A percentile compares a stretch with the other conserved stretches of the same genome.
phyloP scores from a whole-genome alignment of 2,888 invertebrate genomes.

The Dioctria linearis region DNA sequence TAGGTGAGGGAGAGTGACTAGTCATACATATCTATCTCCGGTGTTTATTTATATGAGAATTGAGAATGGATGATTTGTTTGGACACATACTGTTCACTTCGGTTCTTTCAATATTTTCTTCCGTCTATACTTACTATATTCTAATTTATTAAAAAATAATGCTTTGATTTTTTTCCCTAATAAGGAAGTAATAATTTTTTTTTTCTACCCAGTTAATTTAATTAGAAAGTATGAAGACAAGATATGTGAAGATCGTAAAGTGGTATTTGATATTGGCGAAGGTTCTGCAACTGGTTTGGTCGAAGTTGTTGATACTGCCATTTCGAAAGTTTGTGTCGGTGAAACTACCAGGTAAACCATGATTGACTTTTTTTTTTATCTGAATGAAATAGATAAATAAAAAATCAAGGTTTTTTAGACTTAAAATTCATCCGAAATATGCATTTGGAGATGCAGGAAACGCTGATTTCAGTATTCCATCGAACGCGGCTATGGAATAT shows the following conservation, averaged over 20 bases:
- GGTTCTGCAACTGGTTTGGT: conserved; percentile 83
- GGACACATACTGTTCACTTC: too few species aligned
- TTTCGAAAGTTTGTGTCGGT: conserved; percentile 84
- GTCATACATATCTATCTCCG: too few species aligned
- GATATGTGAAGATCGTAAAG: conserved; percentile 80
- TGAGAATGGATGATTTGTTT: too few species aligned
- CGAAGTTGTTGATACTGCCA: conserved; percentile 85
- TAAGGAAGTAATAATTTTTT: too few species aligned
- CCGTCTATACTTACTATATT: too few species aligned
- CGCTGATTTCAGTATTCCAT: conserved; percentile 81
- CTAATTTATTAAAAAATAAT: too few species aligned
- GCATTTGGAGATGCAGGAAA: conserved; percentile 85
- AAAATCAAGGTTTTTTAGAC: conserved; percentile 61
- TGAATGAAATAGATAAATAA: not conserved
- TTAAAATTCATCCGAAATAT: conserved; percentile 83
- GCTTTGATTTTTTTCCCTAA: too few species aligned
- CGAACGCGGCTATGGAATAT: conserved; percentile 85
- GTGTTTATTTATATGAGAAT: too few species aligned
- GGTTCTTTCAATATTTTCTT: too few species aligned
- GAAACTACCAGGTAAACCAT: conserved; percentile 78
- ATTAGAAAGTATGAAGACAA: conserved; percentile 52
- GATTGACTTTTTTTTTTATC: not conserved
- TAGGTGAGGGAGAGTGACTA: too few species aligned
- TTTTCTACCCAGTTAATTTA: too few species aligned
- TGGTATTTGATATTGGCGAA: conserved; percentile 91